These are phyloP conservation scores for Morone chrysops DNA, from an alignment of 2,113 vertebrate genomes.

Conservation along the genomic window DNA sequence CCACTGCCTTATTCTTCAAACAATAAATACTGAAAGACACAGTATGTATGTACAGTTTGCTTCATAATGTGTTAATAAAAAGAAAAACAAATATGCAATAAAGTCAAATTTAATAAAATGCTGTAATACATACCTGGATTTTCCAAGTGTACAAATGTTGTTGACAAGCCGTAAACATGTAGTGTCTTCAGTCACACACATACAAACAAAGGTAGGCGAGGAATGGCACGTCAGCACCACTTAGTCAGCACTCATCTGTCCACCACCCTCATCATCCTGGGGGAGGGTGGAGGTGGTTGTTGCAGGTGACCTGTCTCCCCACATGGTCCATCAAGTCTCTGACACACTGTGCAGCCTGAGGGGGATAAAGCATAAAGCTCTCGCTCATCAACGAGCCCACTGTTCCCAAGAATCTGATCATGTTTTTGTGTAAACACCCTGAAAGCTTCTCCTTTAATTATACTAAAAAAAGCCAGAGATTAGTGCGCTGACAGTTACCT, in stretches of 20 bases:
- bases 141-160: neutral
- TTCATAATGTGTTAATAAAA: too few relatives aligned
- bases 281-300: slow-evolving; percentile 30
- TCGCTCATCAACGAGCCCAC: slow-evolving; percentile 50
- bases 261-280: slow-evolving; percentile 41
- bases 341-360: slow-evolving; percentile 40
- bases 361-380: slow-evolving; percentile 51
- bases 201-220: slow-evolving; percentile 25
- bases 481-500: slow-evolving; percentile 70
- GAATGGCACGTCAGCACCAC: slow-evolving; percentile 52
- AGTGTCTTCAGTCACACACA: slow-evolving; percentile 1
- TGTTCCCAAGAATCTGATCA: slow-evolving; percentile 51
- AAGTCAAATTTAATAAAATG: too few relatives aligned
- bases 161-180: neutral
- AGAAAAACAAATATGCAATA: too few relatives aligned
- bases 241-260: slow-evolving; percentile 65
- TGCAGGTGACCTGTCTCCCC: slow-evolving; percentile 54
- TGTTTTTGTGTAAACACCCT: slow-evolving; percentile 74
- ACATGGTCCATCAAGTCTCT: slow-evolving; percentile 43
- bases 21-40: too few relatives aligned
- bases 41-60: too few relatives aligned
- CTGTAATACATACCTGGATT: too few relatives aligned
- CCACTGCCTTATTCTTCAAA: too few relatives aligned
- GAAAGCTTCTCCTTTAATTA: slow-evolving; percentile 71
- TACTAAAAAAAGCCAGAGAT: slow-evolving; percentile 45